Evolutionary conservation across 2,113 vertebrate species (phyloP), one percentile per base, ranked within the genome.

Genomic region (Acrocephalus kingi): DNA sequence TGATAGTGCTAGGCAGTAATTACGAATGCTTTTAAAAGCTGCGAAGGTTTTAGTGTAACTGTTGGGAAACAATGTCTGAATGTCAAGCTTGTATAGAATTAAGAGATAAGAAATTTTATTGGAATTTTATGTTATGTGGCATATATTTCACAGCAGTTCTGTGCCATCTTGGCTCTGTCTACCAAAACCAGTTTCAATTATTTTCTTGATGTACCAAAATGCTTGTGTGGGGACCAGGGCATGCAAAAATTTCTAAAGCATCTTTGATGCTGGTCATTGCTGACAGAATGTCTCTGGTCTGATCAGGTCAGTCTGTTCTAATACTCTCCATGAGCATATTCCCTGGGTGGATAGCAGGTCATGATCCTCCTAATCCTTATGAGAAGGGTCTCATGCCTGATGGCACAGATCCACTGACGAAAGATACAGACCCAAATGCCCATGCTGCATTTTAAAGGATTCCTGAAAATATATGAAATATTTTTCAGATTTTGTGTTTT

Each of bases 181-280:
- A 33, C 11, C 23, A 46, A 68, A 92, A n/a, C 48, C 0, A 54
- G 9, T 18, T 49, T 25, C 15, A 63, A 22, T 28, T 9, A 41
- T 84, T 84, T 89, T 15, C 6, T 18, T 61, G 8, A 9, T 52
- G 39, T 43, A 61, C 10, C 18, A 79, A 78, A 74, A 74, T 1
- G 0, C 13, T 56, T 52, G 24, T 1, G 1, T 15, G 7, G 11
- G 56, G 3, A 75, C 7, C 17, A 79, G 11, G 10, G 11, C 1
- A 0, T 56, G 12, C 11, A 72, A 68, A 30, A 84, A 46, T 73
- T 56, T 91, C 28, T 85, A 49, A 37, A 85, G 1, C 30, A 37
- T 45, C 30, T 78, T 76, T 61, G n/a, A 20, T 73, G 28, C 9
- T 59, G 22, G 7, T 35, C 8, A 0, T 11, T 93, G 39, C 12